phyloP scores from a whole-genome alignment of 2,888 invertebrate genomes.

The Cerceris rybyensis region DNA sequence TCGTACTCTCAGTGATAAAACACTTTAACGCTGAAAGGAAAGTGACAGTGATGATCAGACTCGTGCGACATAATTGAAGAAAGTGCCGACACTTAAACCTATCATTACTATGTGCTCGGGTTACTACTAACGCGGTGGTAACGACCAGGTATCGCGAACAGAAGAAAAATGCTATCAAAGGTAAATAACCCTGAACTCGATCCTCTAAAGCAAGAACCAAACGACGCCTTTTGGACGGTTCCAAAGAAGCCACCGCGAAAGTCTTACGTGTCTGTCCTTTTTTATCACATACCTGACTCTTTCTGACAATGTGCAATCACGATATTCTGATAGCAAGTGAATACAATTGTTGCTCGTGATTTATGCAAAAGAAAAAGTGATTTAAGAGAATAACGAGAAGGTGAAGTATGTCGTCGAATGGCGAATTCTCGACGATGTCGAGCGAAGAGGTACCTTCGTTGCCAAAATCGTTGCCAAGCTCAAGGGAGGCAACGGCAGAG shows the following conservation, averaged over 20 bases:
- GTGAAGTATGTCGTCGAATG: conserved; percentile 77
- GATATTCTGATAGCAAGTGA: neutral
- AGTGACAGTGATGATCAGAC: conserved; percentile 52
- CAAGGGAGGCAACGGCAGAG: conserved; percentile 78
- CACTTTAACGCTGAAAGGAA: conserved; percentile 24
- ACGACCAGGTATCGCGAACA: conserved; percentile 33
- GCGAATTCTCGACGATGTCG: conserved; percentile 79
- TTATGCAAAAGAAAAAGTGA: neutral
- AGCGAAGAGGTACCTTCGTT: conserved; percentile 77
- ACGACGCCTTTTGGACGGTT: conserved; percentile 33
- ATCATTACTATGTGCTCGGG: conserved; percentile 63
- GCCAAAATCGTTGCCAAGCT: conserved; percentile 78
- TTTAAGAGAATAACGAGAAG: neutral
- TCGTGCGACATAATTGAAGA: conserved; percentile 71
- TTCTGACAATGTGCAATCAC: conserved; percentile 23
- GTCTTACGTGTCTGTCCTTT: neutral
- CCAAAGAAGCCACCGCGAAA: conserved; percentile 19
- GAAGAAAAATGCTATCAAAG: conserved; percentile 49
- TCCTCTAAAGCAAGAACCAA: conserved; percentile 23
- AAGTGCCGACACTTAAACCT: conserved; percentile 64
- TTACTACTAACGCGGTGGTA: conserved; percentile 36
- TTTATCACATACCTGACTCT: neutral
- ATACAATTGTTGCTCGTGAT: neutral
- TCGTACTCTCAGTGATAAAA: neutral
- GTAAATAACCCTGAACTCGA: conserved; percentile 18